Conservation (phyloP, 2,113 vertebrate species). For the Eulemur rufifrons region DNA sequence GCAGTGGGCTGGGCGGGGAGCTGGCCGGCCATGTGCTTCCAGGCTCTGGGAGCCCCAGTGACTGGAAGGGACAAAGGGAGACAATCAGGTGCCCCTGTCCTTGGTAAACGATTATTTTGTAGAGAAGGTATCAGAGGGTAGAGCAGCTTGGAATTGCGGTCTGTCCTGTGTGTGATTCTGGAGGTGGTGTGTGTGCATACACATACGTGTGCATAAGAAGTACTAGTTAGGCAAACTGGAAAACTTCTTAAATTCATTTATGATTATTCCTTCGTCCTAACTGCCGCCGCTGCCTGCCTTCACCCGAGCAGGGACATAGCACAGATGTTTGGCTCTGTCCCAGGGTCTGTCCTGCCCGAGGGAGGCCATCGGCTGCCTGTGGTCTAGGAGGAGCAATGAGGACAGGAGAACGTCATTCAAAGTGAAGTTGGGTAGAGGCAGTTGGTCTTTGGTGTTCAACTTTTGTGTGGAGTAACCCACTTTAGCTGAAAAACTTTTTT, state of each 20-base stretch:
- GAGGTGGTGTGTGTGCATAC: not conserved
- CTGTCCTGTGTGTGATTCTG: not conserved
- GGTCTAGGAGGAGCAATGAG: not conserved
- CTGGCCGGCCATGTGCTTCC: not conserved
- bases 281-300: not conserved
- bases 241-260: constrained; percentile 47
- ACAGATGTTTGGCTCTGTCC: constrained; percentile 72
- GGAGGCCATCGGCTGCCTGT: constrained; percentile 3
- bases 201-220: not conserved
- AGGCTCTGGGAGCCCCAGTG: not conserved
- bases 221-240: not conserved
- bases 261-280: not conserved
- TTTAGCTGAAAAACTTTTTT: constrained; percentile 74
- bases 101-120: constrained; percentile 4
- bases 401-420: not conserved
- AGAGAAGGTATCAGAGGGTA: not conserved
- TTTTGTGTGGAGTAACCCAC: constrained; percentile 67
- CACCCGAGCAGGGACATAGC: not conserved
- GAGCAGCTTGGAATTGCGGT: not conserved
- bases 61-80: constrained; percentile 20
- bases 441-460: not conserved
- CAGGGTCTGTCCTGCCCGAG: constrained; percentile 4
- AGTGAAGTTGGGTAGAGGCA: not conserved
- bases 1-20: constrained; percentile 58
- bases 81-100: not conserved